Evolutionary conservation across 2,113 vertebrate species (phyloP), one percentile per base, ranked within the genome.

Genomic region (Lota lota): DNA sequence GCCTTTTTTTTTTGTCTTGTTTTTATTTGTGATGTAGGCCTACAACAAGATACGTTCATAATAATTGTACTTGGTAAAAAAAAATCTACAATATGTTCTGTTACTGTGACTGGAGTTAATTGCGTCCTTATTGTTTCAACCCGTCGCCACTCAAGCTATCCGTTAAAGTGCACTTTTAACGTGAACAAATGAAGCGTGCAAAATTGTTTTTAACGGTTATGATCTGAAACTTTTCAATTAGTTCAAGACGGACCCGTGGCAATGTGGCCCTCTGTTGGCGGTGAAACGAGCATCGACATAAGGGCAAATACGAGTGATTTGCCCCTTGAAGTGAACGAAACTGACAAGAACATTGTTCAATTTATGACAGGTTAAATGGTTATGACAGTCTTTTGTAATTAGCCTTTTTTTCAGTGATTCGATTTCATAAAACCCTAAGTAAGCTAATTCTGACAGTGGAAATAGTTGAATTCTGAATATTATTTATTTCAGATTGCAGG

Each of bases 111-210:
- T 61, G 67, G 17, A 56, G 65, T 63, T 68, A 79, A 85, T 88
- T 79, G 73, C 82, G 61, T 77, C 66, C 83, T 90, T 90, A 91
- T 92, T 89, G 92, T 92, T 90, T 89, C 79, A 70, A 76, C 75
- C 84, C 66, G 72, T 47, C 67, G 68, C 74, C 77, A 79, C 81
- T 81, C 77, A 95, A 93, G 83, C 74, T 69, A 89, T 87, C 92
- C 88, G 90, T 93, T 92, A 89, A 91, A 88, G 90, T 87, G 90
- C 90, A 81, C 91, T 92, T 92, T 91, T 91, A 91, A 89, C 91
- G 86, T 78, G 89, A 93, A 92, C 92, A 94, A 94, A 89, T 87
- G 92, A 94, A 93, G 94, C 93, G 92, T 94, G 92, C 86, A 90
- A 92, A 90, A 91, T 89, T 79, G 88, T 86, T 87, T 76, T 89